These are phyloP conservation scores for Erinaceus europaeus DNA, from an alignment of 2,113 vertebrate genomes.

Conservation along the genomic window DNA sequence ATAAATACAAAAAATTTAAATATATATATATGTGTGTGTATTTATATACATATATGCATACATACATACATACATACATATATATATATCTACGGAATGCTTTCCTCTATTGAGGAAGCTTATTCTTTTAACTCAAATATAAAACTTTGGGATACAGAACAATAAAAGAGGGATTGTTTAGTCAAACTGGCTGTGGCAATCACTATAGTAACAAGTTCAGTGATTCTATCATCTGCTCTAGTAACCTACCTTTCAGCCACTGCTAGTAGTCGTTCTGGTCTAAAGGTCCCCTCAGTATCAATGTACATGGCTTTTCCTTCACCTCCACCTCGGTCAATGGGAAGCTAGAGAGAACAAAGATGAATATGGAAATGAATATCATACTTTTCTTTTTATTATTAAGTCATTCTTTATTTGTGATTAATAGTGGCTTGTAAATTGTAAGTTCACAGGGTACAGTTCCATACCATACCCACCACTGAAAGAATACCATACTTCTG, in stretches of 20 bases:
- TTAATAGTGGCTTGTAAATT: too few relatives aligned
- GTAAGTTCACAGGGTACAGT: too few relatives aligned
- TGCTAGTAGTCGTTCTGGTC: slow-evolving; percentile 94
- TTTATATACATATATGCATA: too few relatives aligned
- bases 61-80: too few relatives aligned
- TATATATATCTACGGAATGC: background rate
- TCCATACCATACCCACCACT: too few relatives aligned
- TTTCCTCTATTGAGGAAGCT: background rate
- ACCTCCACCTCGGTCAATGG: slow-evolving; percentile 95
- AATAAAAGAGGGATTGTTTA: background rate
- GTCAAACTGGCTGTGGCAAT: background rate
- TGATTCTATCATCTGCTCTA: background rate
- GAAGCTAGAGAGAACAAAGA: slow-evolving; percentile 84
- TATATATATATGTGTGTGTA: too few relatives aligned
- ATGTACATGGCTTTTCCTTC: slow-evolving; percentile 99
- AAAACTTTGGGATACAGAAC: background rate
- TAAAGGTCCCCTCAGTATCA: slow-evolving; percentile 96
- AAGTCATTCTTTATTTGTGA: too few relatives aligned
- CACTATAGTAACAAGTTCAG: background rate
- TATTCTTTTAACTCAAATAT: slow-evolving; percentile 7
- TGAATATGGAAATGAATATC: background rate
- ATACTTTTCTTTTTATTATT: too few relatives aligned
- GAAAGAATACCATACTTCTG: slow-evolving; percentile 31
- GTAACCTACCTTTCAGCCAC: slow-evolving; percentile 93
- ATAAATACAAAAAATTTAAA: too few relatives aligned